These are phyloP conservation scores for Scolopax bukidnonensis DNA, from an alignment of 2,797 vertebrate genomes.

Conservation along the genomic window DNA sequence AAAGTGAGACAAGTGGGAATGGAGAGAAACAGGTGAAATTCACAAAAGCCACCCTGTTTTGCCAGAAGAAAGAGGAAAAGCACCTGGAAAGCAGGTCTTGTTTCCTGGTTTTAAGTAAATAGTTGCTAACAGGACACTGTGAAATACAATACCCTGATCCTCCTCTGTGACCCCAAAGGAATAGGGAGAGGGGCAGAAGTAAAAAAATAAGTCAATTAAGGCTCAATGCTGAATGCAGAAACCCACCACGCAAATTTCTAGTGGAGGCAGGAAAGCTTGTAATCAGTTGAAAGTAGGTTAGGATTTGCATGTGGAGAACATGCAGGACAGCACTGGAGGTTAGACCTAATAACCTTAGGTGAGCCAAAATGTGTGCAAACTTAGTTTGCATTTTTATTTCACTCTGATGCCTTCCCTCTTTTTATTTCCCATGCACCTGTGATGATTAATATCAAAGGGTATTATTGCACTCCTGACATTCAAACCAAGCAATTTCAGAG, in stretches of 20 bases:
- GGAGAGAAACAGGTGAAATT: background rate
- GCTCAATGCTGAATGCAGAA: accelerated
- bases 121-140: background rate
- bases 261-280: background rate
- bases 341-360: background rate
- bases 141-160: background rate
- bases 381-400: background rate
- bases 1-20: background rate
- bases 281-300: background rate
- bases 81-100: background rate
- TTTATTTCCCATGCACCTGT: background rate
- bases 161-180: background rate
- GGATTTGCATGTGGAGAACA: background rate
- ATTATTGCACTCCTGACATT: background rate
- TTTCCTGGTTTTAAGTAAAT: background rate
- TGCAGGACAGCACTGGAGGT: background rate
- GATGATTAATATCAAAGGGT: background rate
- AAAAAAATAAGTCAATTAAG: background rate
- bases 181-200: accelerated
- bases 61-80: background rate
- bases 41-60: background rate
- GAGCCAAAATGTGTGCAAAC: background rate
- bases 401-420: background rate
- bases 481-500: background rate
- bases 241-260: accelerated